A percentile compares a stretch with the other conserved stretches of the same genome.
These are phyloP conservation scores for Meganola albula DNA, from an alignment of 2,888 invertebrate species.

Conservation along the genomic window DNA sequence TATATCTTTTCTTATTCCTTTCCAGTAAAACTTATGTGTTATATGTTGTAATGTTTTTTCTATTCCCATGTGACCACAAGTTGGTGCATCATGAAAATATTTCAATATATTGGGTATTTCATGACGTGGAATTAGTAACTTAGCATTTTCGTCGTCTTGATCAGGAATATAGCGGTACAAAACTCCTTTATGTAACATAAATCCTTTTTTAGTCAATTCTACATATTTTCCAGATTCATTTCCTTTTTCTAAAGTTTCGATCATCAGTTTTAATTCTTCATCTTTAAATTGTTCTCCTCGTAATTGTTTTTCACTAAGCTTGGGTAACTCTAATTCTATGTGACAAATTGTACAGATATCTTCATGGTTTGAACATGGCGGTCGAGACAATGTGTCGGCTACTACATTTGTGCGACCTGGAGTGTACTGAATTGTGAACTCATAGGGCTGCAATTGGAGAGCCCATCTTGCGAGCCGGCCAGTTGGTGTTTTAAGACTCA, in stretches of 20 bases:
- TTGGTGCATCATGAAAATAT: constrained; percentile 1
- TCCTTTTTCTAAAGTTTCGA: background rate
- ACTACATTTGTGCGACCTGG: constrained; percentile 4
- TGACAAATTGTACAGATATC: constrained; percentile 3
- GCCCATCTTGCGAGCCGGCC: constrained; percentile 19
- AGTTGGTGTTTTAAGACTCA: constrained; percentile 13
- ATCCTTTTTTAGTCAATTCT: constrained; percentile 6
- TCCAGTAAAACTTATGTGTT: constrained; percentile 18
- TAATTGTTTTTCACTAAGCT: background rate
- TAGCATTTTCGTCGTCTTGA: constrained; percentile 3
- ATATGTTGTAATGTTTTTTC: constrained; percentile 22
- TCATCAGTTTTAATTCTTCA: background rate
- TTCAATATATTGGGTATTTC: constrained; percentile 5
- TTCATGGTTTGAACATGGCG: background rate
- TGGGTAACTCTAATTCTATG: constrained; percentile 2
- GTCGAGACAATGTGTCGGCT: constrained; percentile 1
- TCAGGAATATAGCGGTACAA: constrained; percentile 1
- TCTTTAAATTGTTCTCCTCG: constrained; percentile 5
- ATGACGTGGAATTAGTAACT: constrained; percentile 9
- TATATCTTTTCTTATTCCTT: constrained; percentile 14
- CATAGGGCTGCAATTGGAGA: constrained; percentile 13
- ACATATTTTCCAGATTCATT: background rate
- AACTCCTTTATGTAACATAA: constrained; percentile 4
- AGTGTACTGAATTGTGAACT: constrained; percentile 12
- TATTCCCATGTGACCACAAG: background rate